These are phyloP conservation scores for Falco naumanni DNA, from an alignment of 2,797 vertebrate species.

Conservation along the genomic window DNA sequence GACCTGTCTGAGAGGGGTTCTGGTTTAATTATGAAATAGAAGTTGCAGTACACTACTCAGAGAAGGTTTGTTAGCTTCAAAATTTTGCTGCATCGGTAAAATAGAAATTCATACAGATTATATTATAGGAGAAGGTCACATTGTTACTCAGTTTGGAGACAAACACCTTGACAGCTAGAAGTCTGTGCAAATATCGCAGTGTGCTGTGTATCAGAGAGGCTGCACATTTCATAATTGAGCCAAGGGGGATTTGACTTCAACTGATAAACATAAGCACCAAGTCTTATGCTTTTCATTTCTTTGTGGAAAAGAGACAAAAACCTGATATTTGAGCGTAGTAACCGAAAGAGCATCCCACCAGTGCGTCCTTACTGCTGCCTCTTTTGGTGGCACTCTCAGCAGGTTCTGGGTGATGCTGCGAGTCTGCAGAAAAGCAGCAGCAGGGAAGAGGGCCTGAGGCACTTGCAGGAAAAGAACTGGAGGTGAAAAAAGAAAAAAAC, in stretches of 20 bases:
- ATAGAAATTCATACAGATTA: background rate
- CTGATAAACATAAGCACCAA: background rate
- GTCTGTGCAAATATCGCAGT: background rate
- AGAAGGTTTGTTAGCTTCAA: conserved; percentile 35
- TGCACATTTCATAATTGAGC: background rate
- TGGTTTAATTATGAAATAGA: conserved; percentile 65
- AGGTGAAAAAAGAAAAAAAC: background rate
- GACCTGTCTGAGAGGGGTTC: conserved; percentile 45
- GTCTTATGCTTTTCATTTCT: background rate
- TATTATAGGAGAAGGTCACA: background rate
- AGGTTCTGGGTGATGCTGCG: background rate
- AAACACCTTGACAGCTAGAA: background rate
- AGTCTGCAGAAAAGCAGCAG: background rate
- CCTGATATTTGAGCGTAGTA: background rate
- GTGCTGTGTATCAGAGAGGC: background rate
- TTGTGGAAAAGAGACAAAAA: background rate
- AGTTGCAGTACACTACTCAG: conserved; percentile 40
- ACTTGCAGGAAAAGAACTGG: background rate
- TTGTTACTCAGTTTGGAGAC: conserved; percentile 7
- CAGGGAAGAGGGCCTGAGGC: background rate
- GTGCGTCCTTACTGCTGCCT: background rate
- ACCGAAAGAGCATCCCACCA: background rate
- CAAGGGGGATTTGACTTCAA: background rate
- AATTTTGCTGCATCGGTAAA: conserved; percentile 25
- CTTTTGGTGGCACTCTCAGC: background rate